Conservation (phyloP, 2,113 vertebrate species). For the Chelonoidis abingdonii region DNA sequence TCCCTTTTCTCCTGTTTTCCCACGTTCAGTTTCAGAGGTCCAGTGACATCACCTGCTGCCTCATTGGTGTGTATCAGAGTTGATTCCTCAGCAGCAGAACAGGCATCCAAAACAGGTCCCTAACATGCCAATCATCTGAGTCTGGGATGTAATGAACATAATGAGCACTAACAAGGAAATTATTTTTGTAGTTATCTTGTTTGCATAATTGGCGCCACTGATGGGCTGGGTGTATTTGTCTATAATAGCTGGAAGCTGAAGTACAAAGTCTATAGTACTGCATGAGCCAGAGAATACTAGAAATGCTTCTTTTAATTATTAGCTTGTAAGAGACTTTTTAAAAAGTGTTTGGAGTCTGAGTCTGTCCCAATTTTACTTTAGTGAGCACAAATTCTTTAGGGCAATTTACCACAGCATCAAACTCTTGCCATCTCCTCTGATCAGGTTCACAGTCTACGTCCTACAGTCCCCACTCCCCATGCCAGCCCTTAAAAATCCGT, state of each 20-base stretch:
- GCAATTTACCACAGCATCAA: background rate
- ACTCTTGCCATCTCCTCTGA: background rate
- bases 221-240: constrained; percentile 10
- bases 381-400: background rate
- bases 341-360: background rate
- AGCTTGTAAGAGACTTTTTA: background rate
- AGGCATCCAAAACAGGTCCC: constrained; percentile 23
- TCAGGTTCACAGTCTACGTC: background rate
- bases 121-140: background rate
- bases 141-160: constrained; percentile 42
- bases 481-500: background rate
- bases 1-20: background rate
- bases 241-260: background rate
- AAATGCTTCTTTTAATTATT: constrained; percentile 8
- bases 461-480: background rate
- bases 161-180: constrained; percentile 54
- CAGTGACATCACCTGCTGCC: background rate
- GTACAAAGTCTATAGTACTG: background rate
- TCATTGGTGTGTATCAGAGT: background rate
- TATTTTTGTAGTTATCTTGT: constrained; percentile 50
- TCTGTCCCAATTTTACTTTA: background rate
- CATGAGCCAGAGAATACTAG: background rate
- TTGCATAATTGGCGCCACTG: constrained; percentile 48
- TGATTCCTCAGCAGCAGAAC: background rate
- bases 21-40: fast-evolving